Conservation (phyloP, 2,888 invertebrate genomes). For the Tromatobia lineatoria region DNA sequence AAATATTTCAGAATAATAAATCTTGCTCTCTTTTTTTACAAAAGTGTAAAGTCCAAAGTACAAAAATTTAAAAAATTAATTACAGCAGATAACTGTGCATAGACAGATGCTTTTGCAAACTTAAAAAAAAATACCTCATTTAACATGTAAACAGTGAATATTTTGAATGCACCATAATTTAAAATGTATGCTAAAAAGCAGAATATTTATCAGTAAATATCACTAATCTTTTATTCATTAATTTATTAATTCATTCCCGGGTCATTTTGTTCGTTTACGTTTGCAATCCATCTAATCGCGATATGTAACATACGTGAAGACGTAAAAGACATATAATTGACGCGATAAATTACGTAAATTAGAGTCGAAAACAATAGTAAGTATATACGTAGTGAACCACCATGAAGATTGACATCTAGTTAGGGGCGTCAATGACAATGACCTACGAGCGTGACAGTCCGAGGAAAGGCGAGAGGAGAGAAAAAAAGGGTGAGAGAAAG, state of each 20-base stretch:
- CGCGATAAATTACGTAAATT: constrained; percentile 31
- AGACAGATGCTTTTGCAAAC: too few species aligned
- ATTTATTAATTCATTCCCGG: background rate
- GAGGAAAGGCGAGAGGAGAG: background rate
- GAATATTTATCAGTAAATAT: too few species aligned
- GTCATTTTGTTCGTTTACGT: background rate
- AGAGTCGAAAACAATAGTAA: constrained; percentile 14
- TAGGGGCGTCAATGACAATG: constrained; percentile 71
- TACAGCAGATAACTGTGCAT: background rate
- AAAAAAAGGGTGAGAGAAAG: constrained; percentile 14
- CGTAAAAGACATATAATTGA: background rate
- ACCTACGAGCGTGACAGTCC: constrained; percentile 67
- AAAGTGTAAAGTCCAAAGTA: too few species aligned
- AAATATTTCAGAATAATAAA: too few species aligned
- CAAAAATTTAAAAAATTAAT: too few species aligned
- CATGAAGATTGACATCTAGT: constrained; percentile 67
- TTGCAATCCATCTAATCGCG: background rate
- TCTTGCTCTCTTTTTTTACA: too few species aligned
- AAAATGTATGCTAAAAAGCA: too few species aligned
- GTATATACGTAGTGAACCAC: constrained; percentile 41
- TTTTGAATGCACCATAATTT: too few species aligned
- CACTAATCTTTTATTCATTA: background rate
- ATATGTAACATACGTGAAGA: background rate
- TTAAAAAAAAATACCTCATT: too few species aligned
- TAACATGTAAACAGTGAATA: too few species aligned